Percentiles rank a stretch among this genome's conserved stretches.
These are phyloP conservation scores for Heliconius hortense DNA, from an alignment of 2,888 invertebrate species.

Conservation along the genomic window DNA sequence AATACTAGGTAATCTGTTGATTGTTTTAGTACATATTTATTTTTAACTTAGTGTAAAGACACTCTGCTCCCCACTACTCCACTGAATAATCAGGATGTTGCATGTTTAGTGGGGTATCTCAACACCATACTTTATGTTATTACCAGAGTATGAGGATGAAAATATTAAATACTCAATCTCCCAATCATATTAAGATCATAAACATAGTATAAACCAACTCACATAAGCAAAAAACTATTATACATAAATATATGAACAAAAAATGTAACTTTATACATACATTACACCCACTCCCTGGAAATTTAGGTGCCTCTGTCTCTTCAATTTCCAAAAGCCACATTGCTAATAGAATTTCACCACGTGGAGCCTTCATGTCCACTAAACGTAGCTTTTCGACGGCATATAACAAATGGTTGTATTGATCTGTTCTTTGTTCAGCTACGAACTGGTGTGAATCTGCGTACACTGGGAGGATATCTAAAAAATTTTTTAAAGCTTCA, in stretches of 20 bases:
- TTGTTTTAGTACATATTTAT: background rate
- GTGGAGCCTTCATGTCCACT: constrained; percentile 84
- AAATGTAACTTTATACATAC: constrained; percentile 50
- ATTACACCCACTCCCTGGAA: constrained; percentile 63
- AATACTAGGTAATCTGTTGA: background rate
- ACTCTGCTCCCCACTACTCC: background rate
- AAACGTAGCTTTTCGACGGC: constrained; percentile 86
- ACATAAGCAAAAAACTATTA: background rate
- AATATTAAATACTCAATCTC: no score
- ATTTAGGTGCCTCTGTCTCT: constrained; percentile 65
- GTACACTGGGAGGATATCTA: constrained; percentile 90
- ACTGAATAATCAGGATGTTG: no score
- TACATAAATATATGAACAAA: background rate
- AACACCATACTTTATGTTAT: no score
- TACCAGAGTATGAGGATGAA: no score
- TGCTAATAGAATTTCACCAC: constrained; percentile 85
- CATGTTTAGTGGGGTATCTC: no score
- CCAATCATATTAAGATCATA: no score
- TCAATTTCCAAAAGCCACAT: constrained; percentile 93
- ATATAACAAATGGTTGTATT: constrained; percentile 88
- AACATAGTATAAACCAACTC: no score
- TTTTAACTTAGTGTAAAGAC: background rate
- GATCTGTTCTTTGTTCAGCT: constrained; percentile 86
- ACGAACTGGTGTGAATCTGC: constrained; percentile 89
- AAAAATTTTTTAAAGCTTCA: constrained; percentile 42